Base-by-base conservation (phyloP, 2,888 invertebrate species). In the Fissipunctia ypsillon region DNA sequence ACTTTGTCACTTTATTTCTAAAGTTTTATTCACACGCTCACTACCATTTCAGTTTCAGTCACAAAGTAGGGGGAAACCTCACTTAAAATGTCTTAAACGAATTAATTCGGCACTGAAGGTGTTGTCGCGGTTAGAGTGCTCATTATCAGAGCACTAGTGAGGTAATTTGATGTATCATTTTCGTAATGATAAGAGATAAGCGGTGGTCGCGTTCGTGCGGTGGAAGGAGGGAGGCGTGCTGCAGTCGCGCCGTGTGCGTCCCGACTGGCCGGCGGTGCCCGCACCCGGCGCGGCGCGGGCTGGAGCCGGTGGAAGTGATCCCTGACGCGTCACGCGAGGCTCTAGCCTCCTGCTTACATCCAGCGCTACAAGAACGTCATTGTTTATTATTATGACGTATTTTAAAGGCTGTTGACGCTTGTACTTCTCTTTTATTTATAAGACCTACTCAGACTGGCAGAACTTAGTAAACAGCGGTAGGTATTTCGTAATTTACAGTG, bases 121-220 rank as follows among this genome's bases (percentile, higher is more conserved):
- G 81, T 69, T 93, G 94, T 93, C 93, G 90, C 89, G 86, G 85
- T 86, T 88, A 78, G 86, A 90, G 90, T 89, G 90, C 89, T 88
- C 86, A 87, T 92, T 95, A 95, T 95, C 94, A 87, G 84, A 72
- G 85, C 84, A 90, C 91, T 92, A 87, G 90, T 93, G 93, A 93
- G 93, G 94, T 94, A 94, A 94, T 92, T 91, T 89, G 92, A 91
- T 94, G 94, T 95, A 93, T 95, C 94, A 95, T 94, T 93, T 91
- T 92, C 90, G 89, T 91, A 87, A 91, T 93, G 95, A 95, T 95
- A 95, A 94, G 92, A 89, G 88, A 84, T 87, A 83, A 89, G 87
- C 81, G 81, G 87, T 88, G 87, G 70, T 84, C 69, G 83, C 69
- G 64, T 52, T 61, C 69, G 73, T 82, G 80, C 71, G 75, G 83